A percentile compares a stretch with the other conserved stretches of the same genome.
phyloP scores from a whole-genome alignment of 1,140 invertebrate genomes.

The Carcinoscorpius rotundicauda region DNA sequence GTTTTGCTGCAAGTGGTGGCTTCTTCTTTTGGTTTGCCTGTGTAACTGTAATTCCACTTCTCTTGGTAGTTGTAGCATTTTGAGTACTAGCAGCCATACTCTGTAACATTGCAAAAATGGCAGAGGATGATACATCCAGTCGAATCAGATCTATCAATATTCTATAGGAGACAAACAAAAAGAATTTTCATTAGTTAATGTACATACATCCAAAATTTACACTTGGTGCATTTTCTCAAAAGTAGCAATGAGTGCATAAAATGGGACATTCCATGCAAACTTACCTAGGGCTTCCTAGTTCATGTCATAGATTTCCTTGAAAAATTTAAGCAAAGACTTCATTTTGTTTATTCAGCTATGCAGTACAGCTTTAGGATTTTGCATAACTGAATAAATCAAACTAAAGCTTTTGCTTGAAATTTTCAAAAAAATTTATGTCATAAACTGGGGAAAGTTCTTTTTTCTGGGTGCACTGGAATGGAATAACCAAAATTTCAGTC shows the following conservation, averaged over 20 bases:
- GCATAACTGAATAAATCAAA: not conserved
- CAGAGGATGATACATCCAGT: slow-evolving; percentile 11
- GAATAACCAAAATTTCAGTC: too few relatives aligned
- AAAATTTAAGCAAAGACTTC: not conserved
- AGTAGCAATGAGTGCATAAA: not conserved
- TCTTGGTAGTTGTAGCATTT: slow-evolving; percentile 2
- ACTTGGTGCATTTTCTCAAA: slow-evolving; percentile 4
- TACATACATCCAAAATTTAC: not conserved
- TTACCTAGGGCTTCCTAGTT: too few relatives aligned
- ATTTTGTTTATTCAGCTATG: not conserved
- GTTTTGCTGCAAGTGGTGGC: slow-evolving; percentile 8
- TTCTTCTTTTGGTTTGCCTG: slow-evolving; percentile 3
- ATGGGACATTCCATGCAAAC: not conserved
- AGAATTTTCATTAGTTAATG: not conserved
- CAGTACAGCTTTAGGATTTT: not conserved
- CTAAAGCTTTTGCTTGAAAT: not conserved
- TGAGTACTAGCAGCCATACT: slow-evolving; percentile 5
- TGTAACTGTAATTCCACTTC: not conserved
- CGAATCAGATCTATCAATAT: slow-evolving; percentile 5
- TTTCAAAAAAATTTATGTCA: too few relatives aligned
- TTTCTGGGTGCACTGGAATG: too few relatives aligned
- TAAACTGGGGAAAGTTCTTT: too few relatives aligned
- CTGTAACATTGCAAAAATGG: slow-evolving; percentile 8
- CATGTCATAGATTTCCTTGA: too few relatives aligned
- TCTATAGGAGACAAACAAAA: too few relatives aligned